A percentile compares a stretch with the other conserved stretches of the same genome.
phyloP scores from a whole-genome alignment of 2,888 invertebrate genomes.

The Calameuta filiformis region DNA sequence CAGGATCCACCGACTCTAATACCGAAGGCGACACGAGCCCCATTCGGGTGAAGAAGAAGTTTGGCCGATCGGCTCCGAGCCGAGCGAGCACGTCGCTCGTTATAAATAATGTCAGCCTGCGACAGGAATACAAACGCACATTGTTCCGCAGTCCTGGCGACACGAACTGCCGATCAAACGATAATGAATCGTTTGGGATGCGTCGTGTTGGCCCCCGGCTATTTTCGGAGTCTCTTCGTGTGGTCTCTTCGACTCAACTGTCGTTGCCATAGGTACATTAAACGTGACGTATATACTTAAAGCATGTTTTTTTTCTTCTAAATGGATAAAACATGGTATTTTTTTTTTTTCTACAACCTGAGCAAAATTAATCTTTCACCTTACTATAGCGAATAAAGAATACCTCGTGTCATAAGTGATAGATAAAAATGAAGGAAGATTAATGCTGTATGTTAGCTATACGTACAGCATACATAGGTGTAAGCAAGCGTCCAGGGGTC shows the following conservation, averaged over 20 bases:
- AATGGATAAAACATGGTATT: neutral
- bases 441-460: neutral
- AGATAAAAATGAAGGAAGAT: neutral
- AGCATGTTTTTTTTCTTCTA: neutral
- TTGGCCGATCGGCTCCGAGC: neutral
- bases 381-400: neutral
- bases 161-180: slow-evolving; percentile 2
- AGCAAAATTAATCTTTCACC: neutral
- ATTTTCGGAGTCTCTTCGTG: neutral
- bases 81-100: slow-evolving; percentile 12
- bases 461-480: neutral
- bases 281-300: neutral
- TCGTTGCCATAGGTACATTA: neutral
- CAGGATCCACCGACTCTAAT: neutral
- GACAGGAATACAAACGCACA: slow-evolving; percentile 6
- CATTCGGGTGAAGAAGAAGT: neutral
- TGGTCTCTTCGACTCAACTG: neutral
- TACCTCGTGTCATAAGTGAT: neutral
- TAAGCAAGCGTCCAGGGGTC: neutral
- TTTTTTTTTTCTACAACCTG: neutral
- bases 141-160: slow-evolving; percentile 13
- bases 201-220: slow-evolving; percentile 9
- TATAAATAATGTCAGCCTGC: slow-evolving; percentile 17
- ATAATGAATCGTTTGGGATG: slow-evolving; percentile 11
- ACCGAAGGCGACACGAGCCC: neutral